Evolutionary conservation across 2,888 invertebrate genomes (phyloP).

Genomic region (Amphipoea lucens): DNA sequence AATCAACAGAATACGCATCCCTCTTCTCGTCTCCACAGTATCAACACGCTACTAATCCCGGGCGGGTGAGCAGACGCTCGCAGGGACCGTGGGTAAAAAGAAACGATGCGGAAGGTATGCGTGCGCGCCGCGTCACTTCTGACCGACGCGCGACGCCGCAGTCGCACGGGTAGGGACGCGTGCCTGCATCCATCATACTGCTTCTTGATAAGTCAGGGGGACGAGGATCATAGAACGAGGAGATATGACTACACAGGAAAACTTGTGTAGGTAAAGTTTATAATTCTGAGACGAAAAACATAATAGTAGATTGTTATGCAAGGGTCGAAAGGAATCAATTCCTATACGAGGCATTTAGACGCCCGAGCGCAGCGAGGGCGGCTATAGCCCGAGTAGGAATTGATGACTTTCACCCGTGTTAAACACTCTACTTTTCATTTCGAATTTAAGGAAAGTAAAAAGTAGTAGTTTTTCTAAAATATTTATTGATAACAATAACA

Average conservation of each 20-base stretch:
- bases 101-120: conserved; percentile 56
- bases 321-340: too few relatives aligned
- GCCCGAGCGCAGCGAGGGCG: too few relatives aligned
- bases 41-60: conserved; percentile 30
- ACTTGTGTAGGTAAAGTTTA: neutral
- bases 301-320: too few relatives aligned
- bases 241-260: neutral
- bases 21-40: neutral
- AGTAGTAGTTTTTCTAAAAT: too few relatives aligned
- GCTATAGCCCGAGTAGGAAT: too few relatives aligned
- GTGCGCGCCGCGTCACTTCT: conserved; percentile 37
- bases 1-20: conserved; percentile 39
- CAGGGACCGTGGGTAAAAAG: conserved; percentile 62
- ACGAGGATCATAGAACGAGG: neutral
- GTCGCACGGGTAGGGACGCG: conserved; percentile 35
- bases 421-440: too few relatives aligned
- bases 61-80: conserved; percentile 51
- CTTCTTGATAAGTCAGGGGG: conserved; percentile 16
- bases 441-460: too few relatives aligned
- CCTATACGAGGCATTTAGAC: too few relatives aligned
- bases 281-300: neutral
- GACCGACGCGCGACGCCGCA: conserved; percentile 49
- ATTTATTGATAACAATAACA: too few relatives aligned
- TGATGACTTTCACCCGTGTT: too few relatives aligned
- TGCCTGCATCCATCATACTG: conserved; percentile 51